phyloP scores from a whole-genome alignment of 1,140 invertebrate species.

The Vanessa tameamea region DNA sequence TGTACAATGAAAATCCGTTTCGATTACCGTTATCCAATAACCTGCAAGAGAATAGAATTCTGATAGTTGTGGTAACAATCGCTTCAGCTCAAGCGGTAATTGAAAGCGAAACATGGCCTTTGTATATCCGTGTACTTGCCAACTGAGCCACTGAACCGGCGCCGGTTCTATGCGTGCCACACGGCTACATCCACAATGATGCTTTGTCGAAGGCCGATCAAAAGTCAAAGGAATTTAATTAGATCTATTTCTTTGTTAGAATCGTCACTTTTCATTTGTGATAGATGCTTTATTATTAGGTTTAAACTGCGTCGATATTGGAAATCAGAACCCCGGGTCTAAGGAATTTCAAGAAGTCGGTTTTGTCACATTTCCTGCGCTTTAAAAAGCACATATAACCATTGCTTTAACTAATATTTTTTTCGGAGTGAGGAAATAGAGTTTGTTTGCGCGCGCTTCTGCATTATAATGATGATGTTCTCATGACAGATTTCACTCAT shows the following conservation, averaged over 20 bases:
- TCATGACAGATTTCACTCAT: no score
- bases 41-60: background rate
- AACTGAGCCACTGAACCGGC: background rate
- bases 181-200: background rate
- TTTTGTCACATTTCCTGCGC: no score
- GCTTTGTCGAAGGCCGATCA: background rate
- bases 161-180: background rate
- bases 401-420: no score
- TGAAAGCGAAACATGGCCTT: constrained; percentile 5
- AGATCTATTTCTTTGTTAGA: background rate
- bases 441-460: no score
- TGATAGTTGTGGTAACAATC: constrained; percentile 9
- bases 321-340: no score
- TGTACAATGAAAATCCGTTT: background rate
- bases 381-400: no score
- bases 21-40: constrained; percentile 1
- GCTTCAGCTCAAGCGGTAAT: constrained; percentile 6
- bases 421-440: no score
- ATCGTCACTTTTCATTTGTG: no score
- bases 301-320: no score
- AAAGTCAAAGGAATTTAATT: background rate
- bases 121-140: background rate
- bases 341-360: no score
- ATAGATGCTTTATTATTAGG: no score
- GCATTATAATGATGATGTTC: no score